Conservation (phyloP, 1,140 invertebrate genomes). For the Cotesia vestalis region DNA sequence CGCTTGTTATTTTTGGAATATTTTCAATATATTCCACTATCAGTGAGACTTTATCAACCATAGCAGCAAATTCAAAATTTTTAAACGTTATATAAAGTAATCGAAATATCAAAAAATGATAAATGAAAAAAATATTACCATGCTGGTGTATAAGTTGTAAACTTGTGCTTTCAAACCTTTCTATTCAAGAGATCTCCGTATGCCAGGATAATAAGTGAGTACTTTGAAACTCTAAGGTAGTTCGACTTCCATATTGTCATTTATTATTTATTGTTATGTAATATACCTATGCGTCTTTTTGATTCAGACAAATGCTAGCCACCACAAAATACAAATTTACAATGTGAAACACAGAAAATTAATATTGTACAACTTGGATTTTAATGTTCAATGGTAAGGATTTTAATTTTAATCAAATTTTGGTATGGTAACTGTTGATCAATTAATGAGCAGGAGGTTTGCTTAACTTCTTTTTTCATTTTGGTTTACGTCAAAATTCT, state of each 20-base stretch:
- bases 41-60: neutral
- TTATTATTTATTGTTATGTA: no score
- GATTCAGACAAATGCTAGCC: no score
- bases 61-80: neutral
- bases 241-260: neutral
- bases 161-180: neutral
- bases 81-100: neutral
- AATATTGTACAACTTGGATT: no score
- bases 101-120: neutral
- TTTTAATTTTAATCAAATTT: no score
- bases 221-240: neutral
- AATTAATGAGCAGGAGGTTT: no score
- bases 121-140: neutral
- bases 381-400: no score
- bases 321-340: no score
- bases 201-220: neutral
- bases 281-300: no score
- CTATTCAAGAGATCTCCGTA: neutral
- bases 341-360: no score
- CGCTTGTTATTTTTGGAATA: neutral
- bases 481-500: no score
- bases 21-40: neutral
- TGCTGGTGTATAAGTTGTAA: neutral
- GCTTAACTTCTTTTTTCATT: no score
- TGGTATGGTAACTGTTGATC: no score